These are phyloP conservation scores for Petroica traversi DNA, from an alignment of 2,113 vertebrate species.

Conservation along the genomic window DNA sequence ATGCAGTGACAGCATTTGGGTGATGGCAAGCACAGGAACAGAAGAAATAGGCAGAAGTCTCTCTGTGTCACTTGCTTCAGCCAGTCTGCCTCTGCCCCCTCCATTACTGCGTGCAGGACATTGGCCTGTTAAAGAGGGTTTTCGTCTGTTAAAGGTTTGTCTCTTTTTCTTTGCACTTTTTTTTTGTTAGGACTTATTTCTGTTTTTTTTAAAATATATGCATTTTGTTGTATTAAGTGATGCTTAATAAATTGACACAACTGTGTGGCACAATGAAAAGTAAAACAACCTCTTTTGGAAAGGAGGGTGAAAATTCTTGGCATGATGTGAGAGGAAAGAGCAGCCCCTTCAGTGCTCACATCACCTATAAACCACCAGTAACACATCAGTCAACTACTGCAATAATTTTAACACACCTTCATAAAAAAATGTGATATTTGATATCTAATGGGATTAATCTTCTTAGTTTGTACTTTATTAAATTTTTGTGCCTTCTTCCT, in stretches of 20 bases:
- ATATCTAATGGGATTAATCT: conserved; percentile 20
- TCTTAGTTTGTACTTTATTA: conserved; percentile 35
- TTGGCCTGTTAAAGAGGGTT: neutral
- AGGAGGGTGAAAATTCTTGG: neutral
- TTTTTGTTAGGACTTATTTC: neutral
- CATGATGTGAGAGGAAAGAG: neutral
- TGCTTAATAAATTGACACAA: neutral
- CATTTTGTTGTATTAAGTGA: neutral
- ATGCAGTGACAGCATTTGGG: rapidly evolving
- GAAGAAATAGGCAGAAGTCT: neutral
- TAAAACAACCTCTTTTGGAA: neutral
- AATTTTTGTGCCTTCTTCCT: neutral
- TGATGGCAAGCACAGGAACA: neutral
- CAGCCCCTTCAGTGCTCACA: neutral
- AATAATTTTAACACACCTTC: conserved; percentile 5
- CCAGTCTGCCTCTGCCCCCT: neutral
- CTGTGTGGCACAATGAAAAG: neutral
- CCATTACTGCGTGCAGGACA: rapidly evolving
- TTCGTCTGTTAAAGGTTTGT: neutral
- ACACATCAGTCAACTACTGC: neutral
- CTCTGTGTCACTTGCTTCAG: rapidly evolving
- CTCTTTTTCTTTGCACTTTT: neutral
- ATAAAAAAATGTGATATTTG: conserved; percentile 17
- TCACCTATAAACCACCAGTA: neutral
- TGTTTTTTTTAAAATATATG: neutral